Percentiles rank a stretch among this genome's conserved stretches.
Conservation (phyloP, 2,113 vertebrate species). For the Ictalurus furcatus region DNA sequence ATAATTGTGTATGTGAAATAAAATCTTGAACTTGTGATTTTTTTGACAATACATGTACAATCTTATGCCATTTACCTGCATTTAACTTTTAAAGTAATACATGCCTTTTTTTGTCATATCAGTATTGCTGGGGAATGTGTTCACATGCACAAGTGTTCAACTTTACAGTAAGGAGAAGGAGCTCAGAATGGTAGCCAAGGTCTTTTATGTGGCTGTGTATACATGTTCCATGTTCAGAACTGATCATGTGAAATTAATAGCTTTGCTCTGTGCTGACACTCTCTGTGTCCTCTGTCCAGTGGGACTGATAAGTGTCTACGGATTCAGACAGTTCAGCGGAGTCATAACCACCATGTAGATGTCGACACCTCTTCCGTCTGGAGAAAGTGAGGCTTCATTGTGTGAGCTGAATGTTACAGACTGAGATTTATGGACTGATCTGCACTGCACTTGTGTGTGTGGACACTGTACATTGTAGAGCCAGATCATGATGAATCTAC, state of each 20-base stretch:
- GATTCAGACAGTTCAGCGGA: constrained; percentile 56
- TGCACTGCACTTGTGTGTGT: constrained; percentile 67
- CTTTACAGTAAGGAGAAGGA: neutral
- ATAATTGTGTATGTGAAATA: too few relatives aligned
- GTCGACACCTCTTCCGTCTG: constrained; percentile 44
- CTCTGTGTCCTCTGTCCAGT: constrained; percentile 47
- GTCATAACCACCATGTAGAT: constrained; percentile 74
- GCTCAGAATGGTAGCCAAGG: neutral
- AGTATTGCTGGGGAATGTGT: neutral
- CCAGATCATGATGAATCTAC: constrained; percentile 73
- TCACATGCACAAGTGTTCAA: neutral
- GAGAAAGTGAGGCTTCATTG: constrained; percentile 70
- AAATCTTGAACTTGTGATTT: too few relatives aligned
- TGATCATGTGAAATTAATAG: constrained; percentile 63
- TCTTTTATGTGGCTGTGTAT: neutral
- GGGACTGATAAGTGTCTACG: constrained; percentile 57
- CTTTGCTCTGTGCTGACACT: constrained; percentile 57
- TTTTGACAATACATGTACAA: neutral
- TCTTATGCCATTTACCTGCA: neutral
- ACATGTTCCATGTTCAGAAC: constrained; percentile 20
- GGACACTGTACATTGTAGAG: constrained; percentile 63
- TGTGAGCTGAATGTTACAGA: constrained; percentile 59
- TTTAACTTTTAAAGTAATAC: neutral
- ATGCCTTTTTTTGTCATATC: neutral
- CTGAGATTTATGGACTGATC: constrained; percentile 77